Conservation (phyloP, 1,140 invertebrate genomes). For the Pygmarrhopalites habei region DNA sequence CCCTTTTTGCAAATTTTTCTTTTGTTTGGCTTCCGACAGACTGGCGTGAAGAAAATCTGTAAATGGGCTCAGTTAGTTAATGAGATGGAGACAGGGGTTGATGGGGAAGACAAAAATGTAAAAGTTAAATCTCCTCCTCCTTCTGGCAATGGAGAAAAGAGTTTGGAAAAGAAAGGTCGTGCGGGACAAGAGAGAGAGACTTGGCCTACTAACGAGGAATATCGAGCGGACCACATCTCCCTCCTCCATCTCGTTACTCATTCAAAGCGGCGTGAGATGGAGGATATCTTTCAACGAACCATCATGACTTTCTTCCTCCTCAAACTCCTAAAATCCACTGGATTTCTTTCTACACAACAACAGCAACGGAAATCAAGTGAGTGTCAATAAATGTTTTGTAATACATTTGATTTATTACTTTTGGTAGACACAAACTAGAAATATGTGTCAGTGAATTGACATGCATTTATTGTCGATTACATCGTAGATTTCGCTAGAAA, state of each 20-base stretch:
- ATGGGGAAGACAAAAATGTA: neutral
- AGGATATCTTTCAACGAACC: conserved; percentile 72
- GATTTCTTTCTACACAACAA: conserved; percentile 56
- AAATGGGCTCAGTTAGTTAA: conserved; percentile 7
- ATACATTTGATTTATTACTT: too few relatives aligned
- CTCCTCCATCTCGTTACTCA: conserved; percentile 72
- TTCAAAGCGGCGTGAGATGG: conserved; percentile 57
- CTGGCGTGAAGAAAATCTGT: neutral
- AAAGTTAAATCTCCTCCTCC: too few relatives aligned
- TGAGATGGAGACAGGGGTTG: neutral
- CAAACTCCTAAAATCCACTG: conserved; percentile 59
- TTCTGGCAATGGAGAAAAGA: neutral
- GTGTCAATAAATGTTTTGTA: too few relatives aligned
- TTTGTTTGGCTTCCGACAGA: neutral
- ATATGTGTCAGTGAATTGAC: too few relatives aligned
- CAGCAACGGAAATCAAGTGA: too few relatives aligned
- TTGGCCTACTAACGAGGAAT: conserved; percentile 38
- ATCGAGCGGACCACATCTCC: conserved; percentile 55
- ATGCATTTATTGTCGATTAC: too few relatives aligned
- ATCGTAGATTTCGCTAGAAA: too few relatives aligned
- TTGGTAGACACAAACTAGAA: too few relatives aligned
- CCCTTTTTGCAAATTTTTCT: too few relatives aligned
- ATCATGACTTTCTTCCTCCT: conserved; percentile 73
- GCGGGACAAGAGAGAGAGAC: neutral
- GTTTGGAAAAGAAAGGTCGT: conserved; percentile 4